Conservation (phyloP, 1,140 invertebrate species). For the Kradibia gibbosae region DNA sequence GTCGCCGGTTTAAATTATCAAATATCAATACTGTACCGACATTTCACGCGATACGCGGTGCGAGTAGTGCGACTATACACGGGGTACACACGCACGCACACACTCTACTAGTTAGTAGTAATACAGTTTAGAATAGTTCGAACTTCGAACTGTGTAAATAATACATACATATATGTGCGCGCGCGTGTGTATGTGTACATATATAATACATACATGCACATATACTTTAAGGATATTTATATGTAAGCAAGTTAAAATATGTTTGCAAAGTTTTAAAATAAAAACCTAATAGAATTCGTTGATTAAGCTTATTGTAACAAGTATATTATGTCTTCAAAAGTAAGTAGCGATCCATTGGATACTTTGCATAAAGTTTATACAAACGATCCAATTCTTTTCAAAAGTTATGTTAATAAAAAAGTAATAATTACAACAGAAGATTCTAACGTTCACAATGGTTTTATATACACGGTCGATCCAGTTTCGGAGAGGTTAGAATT, state of each 20-base stretch:
- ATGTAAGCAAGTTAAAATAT: neutral
- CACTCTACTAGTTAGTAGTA: too few species aligned
- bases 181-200: too few species aligned
- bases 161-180: too few species aligned
- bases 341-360: neutral
- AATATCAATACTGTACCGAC: too few species aligned
- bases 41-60: too few species aligned
- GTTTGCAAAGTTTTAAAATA: neutral
- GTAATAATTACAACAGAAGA: slow-evolving; percentile 62
- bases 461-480: slow-evolving; percentile 69
- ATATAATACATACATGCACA: neutral
- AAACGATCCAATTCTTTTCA: slow-evolving; percentile 64
- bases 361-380: slow-evolving; percentile 62
- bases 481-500: slow-evolving; percentile 68
- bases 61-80: too few species aligned
- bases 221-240: neutral
- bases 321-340: slow-evolving; percentile 7
- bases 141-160: too few species aligned
- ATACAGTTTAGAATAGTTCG: too few species aligned
- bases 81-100: too few species aligned
- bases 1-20: too few species aligned
- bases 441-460: slow-evolving; percentile 56
- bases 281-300: neutral
- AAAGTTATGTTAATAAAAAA: slow-evolving; percentile 64
- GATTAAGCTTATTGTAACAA: neutral